Evolutionary conservation across 1,140 invertebrate genomes (phyloP).

Genomic region (Notospermus geniculatus): DNA sequence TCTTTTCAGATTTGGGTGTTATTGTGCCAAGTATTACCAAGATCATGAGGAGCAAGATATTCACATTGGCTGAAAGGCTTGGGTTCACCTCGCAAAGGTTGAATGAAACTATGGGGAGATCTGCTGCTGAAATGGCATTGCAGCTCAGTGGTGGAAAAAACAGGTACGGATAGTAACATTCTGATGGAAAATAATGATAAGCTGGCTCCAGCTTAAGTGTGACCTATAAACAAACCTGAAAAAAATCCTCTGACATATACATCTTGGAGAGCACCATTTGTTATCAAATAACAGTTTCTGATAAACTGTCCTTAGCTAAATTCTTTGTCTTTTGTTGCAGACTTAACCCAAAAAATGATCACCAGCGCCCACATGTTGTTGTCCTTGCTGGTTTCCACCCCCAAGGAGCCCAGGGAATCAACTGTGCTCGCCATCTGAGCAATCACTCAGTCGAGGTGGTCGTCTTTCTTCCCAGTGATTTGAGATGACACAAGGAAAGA

Average conservation of each 20-base stretch:
- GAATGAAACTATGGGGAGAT: constrained; percentile 73
- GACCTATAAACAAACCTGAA: too few relatives aligned
- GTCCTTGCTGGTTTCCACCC: constrained; percentile 71
- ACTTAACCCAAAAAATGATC: constrained; percentile 75
- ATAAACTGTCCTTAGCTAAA: background rate
- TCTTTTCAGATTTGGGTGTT: constrained; percentile 68
- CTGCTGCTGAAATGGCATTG: constrained; percentile 74
- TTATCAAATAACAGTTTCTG: too few relatives aligned
- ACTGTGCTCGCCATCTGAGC: constrained; percentile 71
- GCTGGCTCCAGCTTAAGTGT: too few relatives aligned
- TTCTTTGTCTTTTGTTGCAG: constrained; percentile 30
- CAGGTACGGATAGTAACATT: too few relatives aligned
- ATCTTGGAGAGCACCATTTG: too few relatives aligned
- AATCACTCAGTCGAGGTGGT: constrained; percentile 76
- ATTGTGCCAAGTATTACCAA: constrained; percentile 73
- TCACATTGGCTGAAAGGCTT: constrained; percentile 65
- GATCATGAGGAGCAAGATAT: constrained; percentile 66
- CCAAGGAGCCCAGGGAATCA: constrained; percentile 72
- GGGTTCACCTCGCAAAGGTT: constrained; percentile 69
- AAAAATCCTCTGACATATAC: too few relatives aligned
- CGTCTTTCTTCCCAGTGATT: constrained; percentile 68
- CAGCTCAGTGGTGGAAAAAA: constrained; percentile 74
- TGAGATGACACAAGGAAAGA: constrained; percentile 62
- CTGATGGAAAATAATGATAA: too few relatives aligned
- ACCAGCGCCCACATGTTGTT: constrained; percentile 76